Conservation (phyloP, 2,113 vertebrate genomes). For the Harpagus bidentatus region DNA sequence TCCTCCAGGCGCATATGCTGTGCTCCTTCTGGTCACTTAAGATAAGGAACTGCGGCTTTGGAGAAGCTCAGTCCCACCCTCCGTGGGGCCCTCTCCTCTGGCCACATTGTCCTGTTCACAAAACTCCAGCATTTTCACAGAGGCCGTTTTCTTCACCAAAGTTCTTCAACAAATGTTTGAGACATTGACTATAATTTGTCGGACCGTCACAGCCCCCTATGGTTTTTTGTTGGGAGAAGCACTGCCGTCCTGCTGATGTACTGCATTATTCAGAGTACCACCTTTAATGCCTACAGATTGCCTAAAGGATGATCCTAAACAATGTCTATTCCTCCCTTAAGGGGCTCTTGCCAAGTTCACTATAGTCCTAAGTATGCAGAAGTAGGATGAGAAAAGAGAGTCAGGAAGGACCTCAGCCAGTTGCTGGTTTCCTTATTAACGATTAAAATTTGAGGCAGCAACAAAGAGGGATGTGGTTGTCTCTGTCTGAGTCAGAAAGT, state of each 20-base stretch:
- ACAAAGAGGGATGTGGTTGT: not conserved
- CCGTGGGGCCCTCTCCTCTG: too few relatives aligned
- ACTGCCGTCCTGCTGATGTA: not conserved
- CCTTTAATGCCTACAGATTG: not conserved
- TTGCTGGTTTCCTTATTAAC: not conserved
- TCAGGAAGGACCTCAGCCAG: constrained; percentile 22
- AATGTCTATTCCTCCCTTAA: not conserved
- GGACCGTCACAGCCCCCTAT: too few relatives aligned
- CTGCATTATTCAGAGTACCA: not conserved
- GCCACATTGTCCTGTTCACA: too few relatives aligned
- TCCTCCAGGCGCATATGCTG: too few relatives aligned
- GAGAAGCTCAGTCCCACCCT: too few relatives aligned
- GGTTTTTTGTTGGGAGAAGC: not conserved
- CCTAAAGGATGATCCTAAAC: not conserved
- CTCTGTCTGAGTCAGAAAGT: not conserved
- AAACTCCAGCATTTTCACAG: too few relatives aligned
- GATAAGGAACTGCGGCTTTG: too few relatives aligned
- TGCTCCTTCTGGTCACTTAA: too few relatives aligned
- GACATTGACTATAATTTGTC: too few relatives aligned
- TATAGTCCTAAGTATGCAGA: not conserved
- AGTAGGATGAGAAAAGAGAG: not conserved
- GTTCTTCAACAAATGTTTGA: too few relatives aligned
- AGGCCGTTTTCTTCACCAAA: too few relatives aligned
- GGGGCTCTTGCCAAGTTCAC: not conserved
- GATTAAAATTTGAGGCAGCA: not conserved